Percentiles rank a stretch among this genome's conserved stretches.
phyloP scores from a whole-genome alignment of 2,113 vertebrate genomes.

The Indri indri region DNA sequence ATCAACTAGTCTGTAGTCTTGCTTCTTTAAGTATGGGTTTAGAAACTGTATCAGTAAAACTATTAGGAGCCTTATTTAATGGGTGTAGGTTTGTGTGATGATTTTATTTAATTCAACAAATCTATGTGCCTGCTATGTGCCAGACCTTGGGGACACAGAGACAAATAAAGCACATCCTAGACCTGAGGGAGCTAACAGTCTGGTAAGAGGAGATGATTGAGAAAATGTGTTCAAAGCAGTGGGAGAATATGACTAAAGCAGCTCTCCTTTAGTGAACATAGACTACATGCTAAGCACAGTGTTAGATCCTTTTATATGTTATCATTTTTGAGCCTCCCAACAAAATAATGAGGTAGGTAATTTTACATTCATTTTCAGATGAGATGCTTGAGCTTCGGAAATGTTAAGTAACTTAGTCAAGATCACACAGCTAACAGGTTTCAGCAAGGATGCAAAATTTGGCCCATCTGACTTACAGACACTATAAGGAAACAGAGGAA shows the following conservation, averaged over 20 bases:
- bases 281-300: background rate
- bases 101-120: background rate
- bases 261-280: background rate
- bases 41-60: background rate
- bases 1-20: background rate
- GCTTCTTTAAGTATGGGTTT: background rate
- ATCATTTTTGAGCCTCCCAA: background rate
- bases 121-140: background rate
- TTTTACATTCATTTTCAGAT: slow-evolving; percentile 22
- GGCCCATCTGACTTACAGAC: background rate
- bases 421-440: background rate
- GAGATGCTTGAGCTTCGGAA: background rate
- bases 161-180: background rate
- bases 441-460: background rate
- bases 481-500: background rate
- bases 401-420: background rate
- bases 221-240: background rate
- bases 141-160: background rate
- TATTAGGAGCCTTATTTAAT: background rate
- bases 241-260: background rate
- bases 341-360: background rate
- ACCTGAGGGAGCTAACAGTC: background rate
- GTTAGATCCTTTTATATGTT: background rate
- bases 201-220: background rate
- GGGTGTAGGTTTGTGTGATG: background rate